phyloP scores from a whole-genome alignment of 2,888 invertebrate genomes.

The Mythimna impura region DNA sequence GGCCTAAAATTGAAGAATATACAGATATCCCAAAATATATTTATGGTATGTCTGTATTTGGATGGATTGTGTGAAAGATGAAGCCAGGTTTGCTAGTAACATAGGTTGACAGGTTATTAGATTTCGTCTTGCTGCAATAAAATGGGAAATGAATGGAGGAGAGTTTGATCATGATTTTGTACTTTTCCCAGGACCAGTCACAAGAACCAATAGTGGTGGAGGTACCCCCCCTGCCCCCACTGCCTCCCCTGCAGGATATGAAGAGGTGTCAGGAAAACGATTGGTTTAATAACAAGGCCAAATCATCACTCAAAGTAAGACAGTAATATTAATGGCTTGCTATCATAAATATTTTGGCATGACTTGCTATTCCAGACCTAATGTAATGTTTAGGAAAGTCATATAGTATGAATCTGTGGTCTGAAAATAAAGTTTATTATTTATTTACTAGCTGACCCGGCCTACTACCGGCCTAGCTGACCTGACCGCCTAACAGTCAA shows the following conservation, averaged over 20 bases:
- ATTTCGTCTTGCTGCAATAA: not conserved
- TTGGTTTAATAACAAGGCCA: slow-evolving; percentile 82
- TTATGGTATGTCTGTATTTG: not conserved
- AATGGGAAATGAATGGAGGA: not conserved
- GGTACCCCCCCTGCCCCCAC: slow-evolving; percentile 75
- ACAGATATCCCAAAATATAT: not conserved
- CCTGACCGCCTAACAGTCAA: too few species aligned
- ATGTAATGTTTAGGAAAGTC: too few species aligned
- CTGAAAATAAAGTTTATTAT: too few species aligned
- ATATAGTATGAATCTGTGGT: too few species aligned
- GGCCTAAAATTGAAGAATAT: not conserved
- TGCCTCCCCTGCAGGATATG: slow-evolving; percentile 83
- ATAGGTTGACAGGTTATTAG: too few species aligned
- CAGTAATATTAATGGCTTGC: not conserved
- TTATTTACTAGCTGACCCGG: too few species aligned
- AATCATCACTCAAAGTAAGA: slow-evolving; percentile 75
- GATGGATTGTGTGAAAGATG: too few species aligned
- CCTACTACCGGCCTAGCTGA: too few species aligned
- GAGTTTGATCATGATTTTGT: too few species aligned
- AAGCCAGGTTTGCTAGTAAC: too few species aligned
- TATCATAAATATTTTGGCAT: not conserved
- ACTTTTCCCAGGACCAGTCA: slow-evolving; percentile 73
- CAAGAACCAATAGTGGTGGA: slow-evolving; percentile 77
- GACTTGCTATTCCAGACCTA: too few species aligned
- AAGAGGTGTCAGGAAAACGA: slow-evolving; percentile 79